Conservation (phyloP, 2,113 vertebrate genomes). For the Lepidothrix coronata region DNA sequence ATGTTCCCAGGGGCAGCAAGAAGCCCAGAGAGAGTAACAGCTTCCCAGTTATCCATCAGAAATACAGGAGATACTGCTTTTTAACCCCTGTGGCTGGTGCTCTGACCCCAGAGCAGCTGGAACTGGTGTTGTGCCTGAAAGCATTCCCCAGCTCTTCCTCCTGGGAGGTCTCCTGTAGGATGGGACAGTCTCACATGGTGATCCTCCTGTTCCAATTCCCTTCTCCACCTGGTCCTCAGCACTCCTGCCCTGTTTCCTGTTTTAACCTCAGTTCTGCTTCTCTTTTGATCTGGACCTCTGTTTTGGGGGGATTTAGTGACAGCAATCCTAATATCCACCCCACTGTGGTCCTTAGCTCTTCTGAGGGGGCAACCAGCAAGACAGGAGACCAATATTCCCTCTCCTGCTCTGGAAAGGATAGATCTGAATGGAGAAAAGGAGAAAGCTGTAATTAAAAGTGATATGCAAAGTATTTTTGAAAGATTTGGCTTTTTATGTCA, state of each 20-base stretch:
- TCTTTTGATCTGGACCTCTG: neutral
- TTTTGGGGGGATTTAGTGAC: neutral
- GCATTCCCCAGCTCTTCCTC: neutral
- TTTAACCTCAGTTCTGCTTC: neutral
- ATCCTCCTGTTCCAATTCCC: neutral
- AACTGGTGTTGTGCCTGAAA: neutral
- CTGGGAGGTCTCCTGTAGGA: neutral
- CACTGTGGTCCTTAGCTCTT: neutral
- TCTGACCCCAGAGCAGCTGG: neutral
- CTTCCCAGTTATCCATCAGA: neutral
- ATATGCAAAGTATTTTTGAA: neutral
- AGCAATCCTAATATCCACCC: neutral
- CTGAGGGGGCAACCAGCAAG: neutral
- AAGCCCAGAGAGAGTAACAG: neutral
- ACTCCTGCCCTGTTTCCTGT: neutral
- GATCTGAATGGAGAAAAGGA: neutral
- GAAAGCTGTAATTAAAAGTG: neutral
- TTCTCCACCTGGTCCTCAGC: neutral
- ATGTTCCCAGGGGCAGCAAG: neutral
- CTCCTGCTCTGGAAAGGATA: neutral
- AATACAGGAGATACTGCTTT: neutral
- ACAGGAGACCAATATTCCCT: neutral
- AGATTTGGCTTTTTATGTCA: constrained; percentile 17
- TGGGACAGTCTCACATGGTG: neutral
- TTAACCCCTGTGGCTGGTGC: rapidly evolving